Evolutionary conservation across 2,888 invertebrate genomes (phyloP).

Genomic region (Catonia carolina): DNA sequence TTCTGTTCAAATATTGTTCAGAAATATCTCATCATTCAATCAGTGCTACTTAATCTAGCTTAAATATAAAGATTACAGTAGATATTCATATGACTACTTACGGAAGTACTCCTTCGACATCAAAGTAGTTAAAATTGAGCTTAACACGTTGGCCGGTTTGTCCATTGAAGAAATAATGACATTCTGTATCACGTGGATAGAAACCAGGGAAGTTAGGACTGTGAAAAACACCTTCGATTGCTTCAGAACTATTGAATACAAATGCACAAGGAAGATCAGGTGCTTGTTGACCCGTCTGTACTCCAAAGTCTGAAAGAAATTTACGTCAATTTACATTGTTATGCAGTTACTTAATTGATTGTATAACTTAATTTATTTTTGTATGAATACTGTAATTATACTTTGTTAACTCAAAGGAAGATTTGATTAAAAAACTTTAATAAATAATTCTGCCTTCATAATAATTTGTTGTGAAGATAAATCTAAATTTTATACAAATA

Average conservation of each 20-base stretch:
- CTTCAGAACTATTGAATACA: constrained; percentile 65
- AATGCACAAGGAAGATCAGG: constrained; percentile 78
- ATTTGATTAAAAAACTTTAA: too few species aligned
- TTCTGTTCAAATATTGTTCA: too few species aligned
- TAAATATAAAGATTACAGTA: too few species aligned
- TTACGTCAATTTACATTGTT: background rate
- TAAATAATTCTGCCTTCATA: too few species aligned
- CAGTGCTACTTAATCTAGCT: too few species aligned
- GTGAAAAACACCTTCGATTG: constrained; percentile 71
- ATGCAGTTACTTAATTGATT: too few species aligned
- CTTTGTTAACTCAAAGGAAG: too few species aligned
- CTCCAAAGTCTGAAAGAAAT: constrained; percentile 71
- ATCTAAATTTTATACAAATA: too few species aligned
- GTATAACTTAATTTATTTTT: background rate
- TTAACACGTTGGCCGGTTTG: constrained; percentile 68
- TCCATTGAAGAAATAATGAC: constrained; percentile 87
- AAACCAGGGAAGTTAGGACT: constrained; percentile 88
- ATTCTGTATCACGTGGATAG: constrained; percentile 83
- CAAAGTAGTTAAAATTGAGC: constrained; percentile 83
- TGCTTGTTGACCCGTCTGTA: constrained; percentile 71
- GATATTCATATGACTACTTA: too few species aligned
- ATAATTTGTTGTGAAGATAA: too few species aligned
- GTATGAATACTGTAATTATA: too few species aligned
- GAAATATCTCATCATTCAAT: too few species aligned
- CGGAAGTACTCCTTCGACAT: constrained; percentile 92